Conservation (phyloP, 1,140 invertebrate genomes). For the Aphaenogaster ashmeadi region DNA sequence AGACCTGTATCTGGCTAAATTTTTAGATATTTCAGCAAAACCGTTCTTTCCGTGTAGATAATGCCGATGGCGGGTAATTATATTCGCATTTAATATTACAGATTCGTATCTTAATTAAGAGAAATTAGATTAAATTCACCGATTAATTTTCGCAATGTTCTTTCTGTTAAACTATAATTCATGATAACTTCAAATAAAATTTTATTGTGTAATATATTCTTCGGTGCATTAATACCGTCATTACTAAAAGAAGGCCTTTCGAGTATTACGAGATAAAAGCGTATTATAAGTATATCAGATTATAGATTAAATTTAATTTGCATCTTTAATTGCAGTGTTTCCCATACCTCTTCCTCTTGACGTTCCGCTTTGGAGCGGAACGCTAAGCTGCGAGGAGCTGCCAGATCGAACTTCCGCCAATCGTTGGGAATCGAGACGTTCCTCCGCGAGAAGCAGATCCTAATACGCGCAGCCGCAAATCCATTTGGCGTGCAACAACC, state of each 20-base stretch:
- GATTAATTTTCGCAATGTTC: neutral
- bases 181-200: neutral
- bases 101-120: neutral
- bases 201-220: neutral
- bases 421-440: neutral
- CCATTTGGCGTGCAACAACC: constrained; percentile 81
- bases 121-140: neutral
- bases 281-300: neutral
- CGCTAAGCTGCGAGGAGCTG: neutral
- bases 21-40: too few species aligned
- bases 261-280: neutral
- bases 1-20: too few species aligned
- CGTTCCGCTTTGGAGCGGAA: neutral
- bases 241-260: neutral
- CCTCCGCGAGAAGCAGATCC: constrained; percentile 55
- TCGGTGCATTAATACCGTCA: neutral
- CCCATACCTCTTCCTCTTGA: too few species aligned
- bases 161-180: neutral
- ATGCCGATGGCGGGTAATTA: neutral
- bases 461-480: constrained; percentile 82
- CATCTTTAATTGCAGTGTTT: neutral
- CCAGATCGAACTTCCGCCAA: neutral
- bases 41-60: too few species aligned
- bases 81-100: neutral
- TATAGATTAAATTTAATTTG: constrained; percentile 17